Conservation (phyloP, 2,888 invertebrate species). For the Aspidiotus rigidus region DNA sequence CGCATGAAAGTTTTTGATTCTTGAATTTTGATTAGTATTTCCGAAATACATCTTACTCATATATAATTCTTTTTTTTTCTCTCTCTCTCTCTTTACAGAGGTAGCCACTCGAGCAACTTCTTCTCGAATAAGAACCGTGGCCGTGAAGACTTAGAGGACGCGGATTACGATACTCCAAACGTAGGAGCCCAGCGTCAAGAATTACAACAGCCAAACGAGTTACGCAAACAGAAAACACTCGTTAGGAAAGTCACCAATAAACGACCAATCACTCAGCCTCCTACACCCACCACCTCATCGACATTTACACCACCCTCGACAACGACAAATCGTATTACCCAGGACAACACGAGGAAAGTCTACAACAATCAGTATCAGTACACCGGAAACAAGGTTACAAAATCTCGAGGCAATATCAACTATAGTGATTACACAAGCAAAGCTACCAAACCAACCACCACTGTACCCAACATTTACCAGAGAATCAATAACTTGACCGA, state of each 20-base stretch:
- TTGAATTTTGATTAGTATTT: too few species aligned
- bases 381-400: conserved; percentile 10
- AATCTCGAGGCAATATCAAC: conserved; percentile 25
- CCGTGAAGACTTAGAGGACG: conserved; percentile 49
- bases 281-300: conserved; percentile 38
- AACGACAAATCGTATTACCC: too few species aligned
- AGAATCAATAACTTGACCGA: conserved; percentile 26
- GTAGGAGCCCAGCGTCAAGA: conserved; percentile 32
- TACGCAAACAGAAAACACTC: conserved; percentile 42
- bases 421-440: conserved; percentile 11
- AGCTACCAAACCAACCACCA: conserved; percentile 6
- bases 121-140: conserved; percentile 57
- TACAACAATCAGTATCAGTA: conserved; percentile 12
- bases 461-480: conserved; percentile 16
- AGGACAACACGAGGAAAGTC: too few species aligned
- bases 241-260: conserved; percentile 31
- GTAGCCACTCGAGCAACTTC: conserved; percentile 65
- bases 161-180: conserved; percentile 41
- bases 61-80: too few species aligned
- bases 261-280: conserved; percentile 41
- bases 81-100: conserved; percentile 34
- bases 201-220: conserved; percentile 21
- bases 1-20: too few species aligned
- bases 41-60: too few species aligned
- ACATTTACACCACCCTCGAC: conserved; percentile 14